Base-by-base conservation (phyloP, 2,113 vertebrate genomes). In the Crotophaga sulcirostris region DNA sequence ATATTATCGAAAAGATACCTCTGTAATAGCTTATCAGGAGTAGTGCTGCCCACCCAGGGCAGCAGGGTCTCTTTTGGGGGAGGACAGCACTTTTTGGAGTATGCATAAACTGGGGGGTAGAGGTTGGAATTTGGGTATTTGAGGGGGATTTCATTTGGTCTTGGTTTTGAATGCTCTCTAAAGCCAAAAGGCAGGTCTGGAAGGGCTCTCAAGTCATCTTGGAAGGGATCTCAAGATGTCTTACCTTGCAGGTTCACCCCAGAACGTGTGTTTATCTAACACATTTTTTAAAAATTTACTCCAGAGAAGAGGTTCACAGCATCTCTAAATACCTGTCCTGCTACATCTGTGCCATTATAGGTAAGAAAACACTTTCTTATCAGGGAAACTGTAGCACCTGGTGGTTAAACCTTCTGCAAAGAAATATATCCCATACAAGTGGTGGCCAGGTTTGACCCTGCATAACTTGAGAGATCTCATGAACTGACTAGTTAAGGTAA, bases 351-450 rank as follows among this genome's bases (percentile, higher is more conserved):
- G 59, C 79, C 49, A 15, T 78, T 90, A 55, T 47, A 49, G 66
- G 91, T 94, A 95, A 96, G 95, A 89, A 63, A 90, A 81, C 73
- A 68, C 89, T 67, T 78, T 20, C 64, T 91, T 94, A 92, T 95
- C 89, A 64, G 86, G 44, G 89, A 89, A 96, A 89, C 56, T 74
- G 18, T 67, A 95, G 83, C 62, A 78, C 76, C 34, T 84, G 76
- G 33, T 67, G 81, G 51, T 89, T 90, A 78, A 92, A 90, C 29
- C 34, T 94, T 77, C 56, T 78, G 64, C 68, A 92, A 76, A 91
- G 84, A 74, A 75, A 54, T 45, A 62, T 60, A 68, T 4, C 23
- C 40, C 23, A 24, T 84, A 40, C 33, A 58, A 84, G 44, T 56
- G 62, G 17, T 81, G 51, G 31, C 60, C 16, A 56, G 56, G 52